Percentiles rank a stretch among this genome's conserved stretches.
Evolutionary conservation across 2,888 invertebrate species (phyloP).

Genomic region (Leptogaster cylindrica): DNA sequence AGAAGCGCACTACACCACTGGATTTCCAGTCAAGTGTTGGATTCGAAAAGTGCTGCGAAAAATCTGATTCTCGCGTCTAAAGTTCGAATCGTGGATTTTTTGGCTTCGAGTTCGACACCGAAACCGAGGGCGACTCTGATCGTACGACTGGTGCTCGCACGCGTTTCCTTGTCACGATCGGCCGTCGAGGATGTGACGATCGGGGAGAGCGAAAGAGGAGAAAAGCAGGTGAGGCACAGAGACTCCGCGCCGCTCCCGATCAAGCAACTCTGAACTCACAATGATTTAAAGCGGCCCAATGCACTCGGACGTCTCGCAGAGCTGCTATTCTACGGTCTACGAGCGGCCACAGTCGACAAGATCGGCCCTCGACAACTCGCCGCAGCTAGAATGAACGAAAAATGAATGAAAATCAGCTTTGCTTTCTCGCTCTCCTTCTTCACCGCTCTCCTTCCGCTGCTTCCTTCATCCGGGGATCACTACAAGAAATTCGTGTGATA

Average conservation of each 20-base stretch:
- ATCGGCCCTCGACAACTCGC: no score
- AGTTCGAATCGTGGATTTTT: no score
- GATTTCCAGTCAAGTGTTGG: conserved; percentile 7
- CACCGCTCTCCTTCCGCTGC: no score
- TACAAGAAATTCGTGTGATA: conserved; percentile 8
- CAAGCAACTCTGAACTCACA: no score
- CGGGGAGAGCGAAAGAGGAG: neutral
- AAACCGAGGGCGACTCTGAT: conserved; percentile 4
- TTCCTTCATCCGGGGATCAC: no score
- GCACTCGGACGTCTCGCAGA: conserved; percentile 19
- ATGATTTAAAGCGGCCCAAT: conserved; percentile 2
- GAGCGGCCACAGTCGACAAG: conserved; percentile 7
- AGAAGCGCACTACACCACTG: conserved; percentile 7
- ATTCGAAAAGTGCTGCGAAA: conserved; percentile 30
- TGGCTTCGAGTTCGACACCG: conserved; percentile 18
- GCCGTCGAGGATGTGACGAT: neutral
- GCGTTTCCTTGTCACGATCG: conserved; percentile 13
- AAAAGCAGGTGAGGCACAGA: no score
- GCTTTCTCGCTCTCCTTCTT: conserved; percentile 18
- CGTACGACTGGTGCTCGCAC: conserved; percentile 7
- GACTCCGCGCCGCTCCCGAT: no score
- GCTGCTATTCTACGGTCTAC: neutral
- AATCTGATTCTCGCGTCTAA: no score
- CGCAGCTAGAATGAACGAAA: conserved; percentile 44
- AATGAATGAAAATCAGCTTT: conserved; percentile 37